Conservation (phyloP, 2,797 vertebrate species). For the Spondyliosoma cantharus region DNA sequence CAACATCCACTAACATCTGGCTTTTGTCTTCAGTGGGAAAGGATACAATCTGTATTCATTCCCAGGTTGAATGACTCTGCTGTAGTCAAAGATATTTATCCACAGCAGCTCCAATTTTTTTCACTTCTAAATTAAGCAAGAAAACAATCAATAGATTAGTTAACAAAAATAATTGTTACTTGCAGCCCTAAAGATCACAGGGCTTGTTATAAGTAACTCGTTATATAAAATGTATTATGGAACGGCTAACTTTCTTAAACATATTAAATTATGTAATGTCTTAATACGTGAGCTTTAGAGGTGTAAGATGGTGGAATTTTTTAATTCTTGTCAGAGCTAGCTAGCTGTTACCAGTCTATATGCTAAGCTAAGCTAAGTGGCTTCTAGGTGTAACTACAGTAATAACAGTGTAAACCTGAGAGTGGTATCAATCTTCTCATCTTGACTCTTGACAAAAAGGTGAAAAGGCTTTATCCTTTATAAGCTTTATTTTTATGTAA, state of each 20-base stretch:
- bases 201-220: too few relatives aligned
- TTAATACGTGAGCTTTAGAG: background rate
- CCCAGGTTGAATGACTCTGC: too few relatives aligned
- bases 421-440: background rate
- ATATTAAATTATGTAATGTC: background rate
- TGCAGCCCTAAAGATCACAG: too few relatives aligned
- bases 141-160: too few relatives aligned
- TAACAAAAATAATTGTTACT: too few relatives aligned
- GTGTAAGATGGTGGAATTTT: background rate
- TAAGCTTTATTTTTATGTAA: background rate
- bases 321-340: background rate
- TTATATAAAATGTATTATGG: background rate
- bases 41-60: too few relatives aligned
- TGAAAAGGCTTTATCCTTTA: background rate
- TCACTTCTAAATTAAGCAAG: too few relatives aligned
- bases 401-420: background rate
- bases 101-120: too few relatives aligned
- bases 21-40: too few relatives aligned
- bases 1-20: too few relatives aligned
- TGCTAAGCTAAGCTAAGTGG: background rate
- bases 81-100: too few relatives aligned
- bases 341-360: background rate
- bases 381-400: background rate
- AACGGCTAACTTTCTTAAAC: background rate
- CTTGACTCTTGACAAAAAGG: background rate